phyloP scores from a whole-genome alignment of 2,113 vertebrate species.

The Phocoena phocoena region DNA sequence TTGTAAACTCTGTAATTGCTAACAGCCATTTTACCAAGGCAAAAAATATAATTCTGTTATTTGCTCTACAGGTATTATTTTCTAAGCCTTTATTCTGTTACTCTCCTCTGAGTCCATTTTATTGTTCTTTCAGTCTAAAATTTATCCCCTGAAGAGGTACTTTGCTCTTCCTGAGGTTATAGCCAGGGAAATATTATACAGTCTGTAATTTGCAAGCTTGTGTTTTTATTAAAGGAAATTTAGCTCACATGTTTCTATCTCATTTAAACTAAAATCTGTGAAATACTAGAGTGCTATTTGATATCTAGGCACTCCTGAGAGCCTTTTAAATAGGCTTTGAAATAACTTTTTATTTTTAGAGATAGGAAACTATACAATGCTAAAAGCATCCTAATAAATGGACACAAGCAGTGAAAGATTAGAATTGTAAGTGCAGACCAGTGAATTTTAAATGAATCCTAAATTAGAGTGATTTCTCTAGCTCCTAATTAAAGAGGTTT shows the following conservation, averaged over 20 bases:
- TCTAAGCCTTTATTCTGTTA: background rate
- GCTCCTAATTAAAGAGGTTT: conserved; percentile 52
- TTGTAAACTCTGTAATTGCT: background rate
- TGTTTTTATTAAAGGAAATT: conserved; percentile 35
- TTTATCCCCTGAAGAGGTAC: background rate
- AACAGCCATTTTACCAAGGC: background rate
- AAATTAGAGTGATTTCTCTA: conserved; percentile 45
- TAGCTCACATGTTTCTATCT: background rate
- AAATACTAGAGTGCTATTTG: background rate
- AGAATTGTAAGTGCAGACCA: conserved; percentile 3
- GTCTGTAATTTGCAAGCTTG: conserved; percentile 16
- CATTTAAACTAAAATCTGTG: conserved; percentile 34
- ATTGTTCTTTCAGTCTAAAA: background rate
- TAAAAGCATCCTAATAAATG: background rate
- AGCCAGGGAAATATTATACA: background rate
- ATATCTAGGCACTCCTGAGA: background rate
- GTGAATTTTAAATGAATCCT: conserved; percentile 49
- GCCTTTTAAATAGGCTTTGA: background rate
- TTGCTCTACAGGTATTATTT: background rate
- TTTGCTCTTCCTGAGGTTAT: background rate
- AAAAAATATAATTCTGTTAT: background rate
- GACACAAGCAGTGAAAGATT: background rate
- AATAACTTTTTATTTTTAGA: conserved; percentile 3
- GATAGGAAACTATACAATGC: background rate
- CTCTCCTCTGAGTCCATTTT: background rate